phyloP scores from a whole-genome alignment of 1,140 invertebrate species.

The Sinonovacula constricta region DNA sequence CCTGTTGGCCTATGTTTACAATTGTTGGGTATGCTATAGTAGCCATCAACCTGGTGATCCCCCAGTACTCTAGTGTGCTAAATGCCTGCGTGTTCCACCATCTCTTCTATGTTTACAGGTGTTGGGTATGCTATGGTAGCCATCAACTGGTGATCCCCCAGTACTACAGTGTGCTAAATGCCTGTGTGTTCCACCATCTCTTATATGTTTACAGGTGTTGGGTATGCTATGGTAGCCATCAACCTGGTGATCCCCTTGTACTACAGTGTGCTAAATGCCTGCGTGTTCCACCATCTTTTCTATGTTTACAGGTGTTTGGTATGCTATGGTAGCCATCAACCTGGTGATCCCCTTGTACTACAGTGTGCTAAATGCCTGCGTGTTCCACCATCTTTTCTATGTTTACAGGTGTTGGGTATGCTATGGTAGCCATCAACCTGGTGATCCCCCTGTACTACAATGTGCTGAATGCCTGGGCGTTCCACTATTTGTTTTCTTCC shows the following conservation, averaged over 20 bases:
- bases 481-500: constrained; percentile 78
- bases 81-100: constrained; percentile 80
- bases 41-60: constrained; percentile 76
- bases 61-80: constrained; percentile 80
- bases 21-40: constrained; percentile 90
- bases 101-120: constrained; percentile 82
- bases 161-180: constrained; percentile 80
- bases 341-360: constrained; percentile 79
- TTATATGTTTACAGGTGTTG: constrained; percentile 85
- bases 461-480: constrained; percentile 79
- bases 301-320: constrained; percentile 85
- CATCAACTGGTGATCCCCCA: constrained; percentile 77
- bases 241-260: constrained; percentile 78
- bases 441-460: constrained; percentile 80
- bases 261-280: constrained; percentile 80
- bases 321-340: constrained; percentile 84
- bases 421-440: constrained; percentile 82
- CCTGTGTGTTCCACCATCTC: constrained; percentile 79
- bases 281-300: constrained; percentile 79
- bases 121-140: constrained; percentile 88
- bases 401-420: constrained; percentile 87
- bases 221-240: constrained; percentile 85
- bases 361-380: constrained; percentile 80
- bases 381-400: constrained; percentile 78
- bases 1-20: too few relatives aligned